These are phyloP conservation scores for Eupithecia tripunctaria DNA, from an alignment of 2,888 invertebrate species.

Conservation along the genomic window DNA sequence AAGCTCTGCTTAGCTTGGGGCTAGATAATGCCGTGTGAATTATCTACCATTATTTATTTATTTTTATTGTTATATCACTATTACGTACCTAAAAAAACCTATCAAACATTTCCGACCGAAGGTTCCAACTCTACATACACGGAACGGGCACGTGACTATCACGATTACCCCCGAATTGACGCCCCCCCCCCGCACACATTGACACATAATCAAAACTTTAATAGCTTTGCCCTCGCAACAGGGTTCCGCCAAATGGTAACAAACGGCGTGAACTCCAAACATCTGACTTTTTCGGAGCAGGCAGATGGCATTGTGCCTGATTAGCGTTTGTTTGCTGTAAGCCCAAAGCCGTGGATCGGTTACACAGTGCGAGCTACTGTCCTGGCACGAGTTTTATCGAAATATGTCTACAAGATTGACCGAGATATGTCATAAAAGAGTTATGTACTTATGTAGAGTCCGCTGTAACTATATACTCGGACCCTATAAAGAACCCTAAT, in stretches of 20 bases:
- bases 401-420: no score
- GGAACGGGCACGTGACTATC: not conserved
- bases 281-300: slow-evolving; percentile 26
- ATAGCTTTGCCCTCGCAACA: slow-evolving; percentile 35
- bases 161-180: slow-evolving; percentile 23
- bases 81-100: not conserved
- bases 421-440: no score
- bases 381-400: not conserved
- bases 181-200: slow-evolving; percentile 19
- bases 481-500: not conserved
- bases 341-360: not conserved
- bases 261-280: slow-evolving; percentile 18
- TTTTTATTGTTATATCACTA: not conserved
- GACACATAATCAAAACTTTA: slow-evolving; percentile 37
- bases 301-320: slow-evolving; percentile 23
- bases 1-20: no score
- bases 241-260: slow-evolving; percentile 27
- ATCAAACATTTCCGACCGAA: not conserved
- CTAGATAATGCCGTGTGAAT: no score
- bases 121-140: not conserved
- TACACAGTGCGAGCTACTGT: slow-evolving; percentile 1
- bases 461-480: not conserved
- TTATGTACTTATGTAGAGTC: not conserved
- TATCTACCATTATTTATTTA: no score
- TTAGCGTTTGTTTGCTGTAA: slow-evolving; percentile 28